Evolutionary conservation across 2,888 invertebrate genomes (phyloP), one percentile per base, ranked within the genome.

Genomic region (Subacronicta megacephala): DNA sequence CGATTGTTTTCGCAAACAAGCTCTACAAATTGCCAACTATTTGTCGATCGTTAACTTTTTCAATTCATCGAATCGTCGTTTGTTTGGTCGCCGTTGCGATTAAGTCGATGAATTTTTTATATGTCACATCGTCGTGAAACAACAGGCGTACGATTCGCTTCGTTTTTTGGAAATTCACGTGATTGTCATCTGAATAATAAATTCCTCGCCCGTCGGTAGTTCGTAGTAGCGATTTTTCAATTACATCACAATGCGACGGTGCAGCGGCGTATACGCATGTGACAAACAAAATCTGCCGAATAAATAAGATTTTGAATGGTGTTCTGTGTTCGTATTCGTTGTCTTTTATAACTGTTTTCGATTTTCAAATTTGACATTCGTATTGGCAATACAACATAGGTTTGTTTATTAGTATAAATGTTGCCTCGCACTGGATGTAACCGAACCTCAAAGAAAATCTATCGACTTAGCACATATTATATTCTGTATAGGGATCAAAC

Each of bases 181-280:
- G 91, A 93, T 93, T 93, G 93, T 91, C 86, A 75, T 75, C 75
- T 93, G 90, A 94, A 94, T 94, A 90, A 92, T 93, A 80, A 68
- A 93, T 85, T 62, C 56, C 56, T 62, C 65, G 69, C 15, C 72
- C 71, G 82, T 78, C 82, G 80, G 90, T 90, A 89, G 89, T 89
- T 89, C 82, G 86, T 83, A 77, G 78, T 80, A 80, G 72, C 82
- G 84, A 92, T 89, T 93, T 92, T 93, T 92, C 92, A 92, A 93
- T 93, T 93, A 93, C 87, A 85, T 85, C 83, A 90, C 90, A 92
- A 92, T 90, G 87, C 80, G 61, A 70, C 73, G 60, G 69, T 64
- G 36, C 41, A 60, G 68, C 71, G 72, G 69, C 72, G 72, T 85
- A 45, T 49, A 62, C 74, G 56, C 53, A 68, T 56, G 40, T 53